phyloP scores from a whole-genome alignment of 2,113 vertebrate genomes.

The Cyphomyrus plagiostoma region DNA sequence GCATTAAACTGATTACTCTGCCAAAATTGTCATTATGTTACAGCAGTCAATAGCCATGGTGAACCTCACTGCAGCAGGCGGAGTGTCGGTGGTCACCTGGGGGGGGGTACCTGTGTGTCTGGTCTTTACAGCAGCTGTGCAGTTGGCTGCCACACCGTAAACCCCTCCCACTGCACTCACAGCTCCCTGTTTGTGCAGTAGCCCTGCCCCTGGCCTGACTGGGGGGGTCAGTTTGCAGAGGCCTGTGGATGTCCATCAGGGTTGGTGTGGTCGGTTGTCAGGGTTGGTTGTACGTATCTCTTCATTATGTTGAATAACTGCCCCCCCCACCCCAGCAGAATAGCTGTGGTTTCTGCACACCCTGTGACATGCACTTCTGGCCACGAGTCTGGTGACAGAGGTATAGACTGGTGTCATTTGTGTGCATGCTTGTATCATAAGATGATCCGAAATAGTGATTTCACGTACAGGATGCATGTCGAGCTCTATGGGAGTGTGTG shows the following conservation, averaged over 20 bases:
- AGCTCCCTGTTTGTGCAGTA: background rate
- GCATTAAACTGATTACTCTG: background rate
- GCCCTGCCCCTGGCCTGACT: background rate
- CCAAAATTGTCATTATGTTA: slow-evolving; percentile 12
- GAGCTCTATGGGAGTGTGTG: background rate
- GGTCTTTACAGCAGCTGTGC: background rate
- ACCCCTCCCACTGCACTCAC: background rate
- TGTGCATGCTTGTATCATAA: background rate
- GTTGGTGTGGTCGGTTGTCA: background rate
- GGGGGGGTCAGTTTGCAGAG: background rate
- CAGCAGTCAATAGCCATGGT: slow-evolving; percentile 12
- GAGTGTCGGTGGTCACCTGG: background rate
- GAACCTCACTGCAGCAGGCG: background rate
- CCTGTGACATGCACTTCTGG: background rate
- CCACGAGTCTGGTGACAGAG: background rate
- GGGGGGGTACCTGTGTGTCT: background rate
- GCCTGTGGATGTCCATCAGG: background rate
- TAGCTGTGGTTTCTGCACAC: background rate
- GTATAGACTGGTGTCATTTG: background rate
- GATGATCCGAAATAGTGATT: background rate
- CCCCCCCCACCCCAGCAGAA: background rate
- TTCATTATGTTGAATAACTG: background rate
- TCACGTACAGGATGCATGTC: background rate
- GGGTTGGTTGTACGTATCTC: no score
- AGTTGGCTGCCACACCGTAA: background rate